Evolutionary conservation across 2,113 vertebrate species (phyloP).

Genomic region (Eretmochelys imbricata): DNA sequence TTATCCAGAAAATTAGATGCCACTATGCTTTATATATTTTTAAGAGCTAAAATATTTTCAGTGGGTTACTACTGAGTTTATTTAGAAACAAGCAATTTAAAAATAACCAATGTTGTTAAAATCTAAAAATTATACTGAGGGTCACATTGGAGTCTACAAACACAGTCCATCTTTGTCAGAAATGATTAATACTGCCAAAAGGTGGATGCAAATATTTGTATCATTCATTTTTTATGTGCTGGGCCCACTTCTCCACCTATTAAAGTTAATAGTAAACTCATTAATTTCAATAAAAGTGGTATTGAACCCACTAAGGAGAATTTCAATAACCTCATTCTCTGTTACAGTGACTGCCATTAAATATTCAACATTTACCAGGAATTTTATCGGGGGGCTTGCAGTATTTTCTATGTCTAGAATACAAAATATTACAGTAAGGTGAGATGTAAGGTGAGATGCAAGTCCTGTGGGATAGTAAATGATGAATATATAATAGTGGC

Average conservation of each 20-base stretch:
- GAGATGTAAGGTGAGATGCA: neutral
- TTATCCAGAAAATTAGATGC: neutral
- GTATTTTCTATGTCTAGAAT: accelerated
- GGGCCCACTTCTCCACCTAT: neutral
- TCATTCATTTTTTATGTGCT: neutral
- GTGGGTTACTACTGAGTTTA: neutral
- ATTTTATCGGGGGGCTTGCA: neutral
- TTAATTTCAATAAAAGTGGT: neutral
- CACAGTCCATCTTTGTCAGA: neutral
- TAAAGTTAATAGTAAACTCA: neutral
- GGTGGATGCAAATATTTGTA: too few relatives aligned
- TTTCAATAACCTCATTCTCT: neutral
- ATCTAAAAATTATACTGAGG: neutral
- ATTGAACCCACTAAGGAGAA: neutral
- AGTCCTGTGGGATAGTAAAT: neutral
- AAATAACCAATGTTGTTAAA: neutral
- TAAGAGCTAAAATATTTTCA: neutral
- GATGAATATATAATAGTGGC: neutral
- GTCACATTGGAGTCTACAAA: neutral
- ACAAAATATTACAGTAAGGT: neutral
- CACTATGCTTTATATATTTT: neutral
- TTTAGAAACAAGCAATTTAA: neutral
- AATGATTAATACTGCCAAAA: neutral
- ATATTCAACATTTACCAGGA: neutral
- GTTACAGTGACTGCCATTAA: neutral